Evolutionary conservation across 35 echinoderm and acorn worm genomes (phyloP).

Genomic region (Ptychodera flava): DNA sequence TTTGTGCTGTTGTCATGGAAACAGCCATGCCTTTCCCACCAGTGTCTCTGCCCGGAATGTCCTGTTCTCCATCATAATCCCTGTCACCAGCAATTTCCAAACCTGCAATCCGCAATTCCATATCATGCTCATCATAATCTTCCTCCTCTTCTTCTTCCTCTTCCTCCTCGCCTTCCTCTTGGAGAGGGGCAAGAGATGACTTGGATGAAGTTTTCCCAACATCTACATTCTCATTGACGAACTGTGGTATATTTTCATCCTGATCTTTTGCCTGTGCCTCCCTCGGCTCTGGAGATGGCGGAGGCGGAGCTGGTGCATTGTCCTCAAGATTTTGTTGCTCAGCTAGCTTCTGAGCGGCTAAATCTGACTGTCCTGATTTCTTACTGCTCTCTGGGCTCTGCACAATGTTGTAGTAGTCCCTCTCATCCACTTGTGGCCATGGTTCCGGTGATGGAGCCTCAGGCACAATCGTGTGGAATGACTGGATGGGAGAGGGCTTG

Average conservation of each 20-base stretch:
- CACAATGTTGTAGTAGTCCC: slow-evolving; percentile 32
- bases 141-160: slow-evolving; percentile 49
- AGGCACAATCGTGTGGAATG: slow-evolving; percentile 3
- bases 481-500: background rate
- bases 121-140: background rate
- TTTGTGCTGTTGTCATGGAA: no score
- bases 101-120: slow-evolving; percentile 7
- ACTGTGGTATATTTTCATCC: background rate
- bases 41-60: no score
- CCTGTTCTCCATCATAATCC: no score
- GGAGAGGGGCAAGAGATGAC: slow-evolving; percentile 29
- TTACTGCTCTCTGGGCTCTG: slow-evolving; percentile 38
- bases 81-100: no score
- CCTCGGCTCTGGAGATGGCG: slow-evolving; percentile 59
- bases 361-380: slow-evolving; percentile 30
- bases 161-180: slow-evolving; percentile 48
- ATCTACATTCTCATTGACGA: slow-evolving; percentile 6
- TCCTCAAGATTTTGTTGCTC: background rate
- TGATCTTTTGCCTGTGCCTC: slow-evolving; percentile 12
- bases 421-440: slow-evolving; percentile 63
- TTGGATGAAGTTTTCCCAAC: slow-evolving; percentile 13
- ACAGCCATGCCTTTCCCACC: no score
- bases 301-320: slow-evolving; percentile 11
- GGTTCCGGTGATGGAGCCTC: slow-evolving; percentile 39
- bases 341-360: slow-evolving; percentile 14